Evolutionary conservation across 1,140 invertebrate genomes (phyloP), one percentile per base, ranked within the genome.

Genomic region (Riptortus pedestris): DNA sequence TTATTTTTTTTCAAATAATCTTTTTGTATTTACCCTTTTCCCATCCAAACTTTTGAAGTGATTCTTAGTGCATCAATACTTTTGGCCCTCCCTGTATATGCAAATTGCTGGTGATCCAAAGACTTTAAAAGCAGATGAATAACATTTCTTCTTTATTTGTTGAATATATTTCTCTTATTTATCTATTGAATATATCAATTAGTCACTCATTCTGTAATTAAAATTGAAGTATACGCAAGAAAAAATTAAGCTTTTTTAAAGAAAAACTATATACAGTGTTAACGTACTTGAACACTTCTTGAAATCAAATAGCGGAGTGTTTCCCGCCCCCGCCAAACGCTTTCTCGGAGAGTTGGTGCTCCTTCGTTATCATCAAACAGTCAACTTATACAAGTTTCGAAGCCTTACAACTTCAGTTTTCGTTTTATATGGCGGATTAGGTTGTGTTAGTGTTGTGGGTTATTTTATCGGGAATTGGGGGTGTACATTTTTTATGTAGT

Each of bases 401-500:
- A 4, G 2, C 2, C 48, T 51, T 20, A 22, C 24, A 20, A 2
- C 1, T 51, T 24, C 48, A 51, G 22, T 51, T 51, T 51, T 51
- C 48, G 48, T 11, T 9, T 24, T 20, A 22, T 20, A 51, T 51
- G 48, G 48, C 48, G 48, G 48, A 51, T 20, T 51, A 51, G 48
- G 48, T 51, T 51, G 48, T 51, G n/a, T 51, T 20, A 51, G 43
- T 9, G 18, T 51, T 51, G 31, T 38, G 31, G 48, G 48, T 51
- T 51, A 51, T 51, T 51, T 51, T 51, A 22, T 51, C 48, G n/a
- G n/a, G n/a, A n/a, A n/a, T 51, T 51, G 14, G 31, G 14, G 14
- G 5, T 51, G n/a, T 20, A 20, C 3, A 51, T 22, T 51, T 51
- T 48, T 2, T 20, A 20, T 20, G 2, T 22, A 51, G 5, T 38